Percentiles rank a stretch among this genome's conserved stretches.
phyloP scores from a whole-genome alignment of 1,140 invertebrate genomes.

The Araneus ventricosus region DNA sequence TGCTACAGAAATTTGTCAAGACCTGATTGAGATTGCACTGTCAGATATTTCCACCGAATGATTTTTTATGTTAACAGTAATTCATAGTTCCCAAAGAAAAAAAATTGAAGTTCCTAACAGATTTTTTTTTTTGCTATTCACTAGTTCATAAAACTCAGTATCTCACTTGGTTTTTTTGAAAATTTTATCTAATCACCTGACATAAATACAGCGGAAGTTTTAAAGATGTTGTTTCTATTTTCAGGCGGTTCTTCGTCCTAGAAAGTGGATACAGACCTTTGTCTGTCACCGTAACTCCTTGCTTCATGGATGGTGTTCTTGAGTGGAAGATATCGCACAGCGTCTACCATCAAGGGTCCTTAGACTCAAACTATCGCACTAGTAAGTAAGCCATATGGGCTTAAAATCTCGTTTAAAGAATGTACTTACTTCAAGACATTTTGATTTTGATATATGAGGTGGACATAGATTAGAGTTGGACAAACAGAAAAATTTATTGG shows the following conservation, averaged over 20 bases:
- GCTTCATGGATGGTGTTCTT: constrained; percentile 64
- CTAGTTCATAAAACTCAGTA: background rate
- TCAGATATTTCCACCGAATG: too few relatives aligned
- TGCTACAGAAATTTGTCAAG: too few relatives aligned
- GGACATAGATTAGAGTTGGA: too few relatives aligned
- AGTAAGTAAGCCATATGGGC: background rate
- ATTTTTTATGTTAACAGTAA: too few relatives aligned
- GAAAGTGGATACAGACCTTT: constrained; percentile 74
- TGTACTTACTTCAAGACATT: too few relatives aligned
- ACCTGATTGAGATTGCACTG: too few relatives aligned
- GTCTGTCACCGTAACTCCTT: constrained; percentile 76
- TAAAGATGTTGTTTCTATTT: background rate
- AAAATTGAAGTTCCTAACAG: too few relatives aligned
- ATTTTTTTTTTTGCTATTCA: background rate
- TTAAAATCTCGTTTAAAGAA: too few relatives aligned
- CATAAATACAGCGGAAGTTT: background rate
- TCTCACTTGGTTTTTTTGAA: background rate
- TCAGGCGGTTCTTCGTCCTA: constrained; percentile 60
- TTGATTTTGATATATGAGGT: too few relatives aligned
- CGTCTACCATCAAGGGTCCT: background rate
- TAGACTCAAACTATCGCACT: background rate
- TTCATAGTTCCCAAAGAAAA: too few relatives aligned
- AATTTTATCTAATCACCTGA: too few relatives aligned
- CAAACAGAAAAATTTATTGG: too few relatives aligned
- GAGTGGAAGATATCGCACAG: constrained; percentile 75